Percentiles rank a stretch among this genome's conserved stretches.
Conservation (phyloP, 2,113 vertebrate species). For the Ceuthmochares aereus region DNA sequence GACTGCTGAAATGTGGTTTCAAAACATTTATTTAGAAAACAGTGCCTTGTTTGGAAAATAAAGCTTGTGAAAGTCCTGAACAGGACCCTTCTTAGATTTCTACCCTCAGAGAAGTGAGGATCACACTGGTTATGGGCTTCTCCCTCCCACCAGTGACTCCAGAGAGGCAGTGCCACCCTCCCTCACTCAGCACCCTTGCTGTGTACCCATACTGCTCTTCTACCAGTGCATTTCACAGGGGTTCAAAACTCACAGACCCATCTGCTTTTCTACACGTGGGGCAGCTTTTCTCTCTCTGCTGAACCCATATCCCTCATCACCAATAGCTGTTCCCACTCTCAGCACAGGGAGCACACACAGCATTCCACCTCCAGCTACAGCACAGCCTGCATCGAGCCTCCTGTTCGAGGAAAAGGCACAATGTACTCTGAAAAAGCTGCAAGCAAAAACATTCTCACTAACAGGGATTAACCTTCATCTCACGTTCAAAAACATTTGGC, state of each 20-base stretch:
- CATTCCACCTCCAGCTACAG: fast-evolving
- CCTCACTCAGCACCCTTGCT: fast-evolving
- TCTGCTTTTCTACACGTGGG: fast-evolving
- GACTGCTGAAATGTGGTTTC: not conserved
- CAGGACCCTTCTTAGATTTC: not conserved
- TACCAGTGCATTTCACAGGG: not conserved
- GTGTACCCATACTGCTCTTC: fast-evolving
- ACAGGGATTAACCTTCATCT: not conserved
- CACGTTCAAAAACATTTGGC: not conserved
- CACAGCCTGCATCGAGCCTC: not conserved
- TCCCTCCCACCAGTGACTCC: not conserved
- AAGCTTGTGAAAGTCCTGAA: not conserved
- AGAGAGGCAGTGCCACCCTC: not conserved
- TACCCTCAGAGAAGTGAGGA: not conserved
- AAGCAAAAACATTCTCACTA: not conserved
- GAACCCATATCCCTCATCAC: not conserved
- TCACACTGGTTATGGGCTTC: not conserved
- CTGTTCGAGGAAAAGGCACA: fast-evolving
- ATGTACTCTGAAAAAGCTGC: not conserved
- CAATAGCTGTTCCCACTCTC: not conserved
- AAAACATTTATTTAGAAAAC: not conserved
- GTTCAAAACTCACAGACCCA: not conserved
- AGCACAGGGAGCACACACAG: not conserved
- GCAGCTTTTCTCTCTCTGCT: not conserved
- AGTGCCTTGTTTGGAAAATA: not conserved